Evolutionary conservation across 2,797 vertebrate genomes (phyloP), one percentile per base, ranked within the genome.

Genomic region (Onychomys torridus): DNA sequence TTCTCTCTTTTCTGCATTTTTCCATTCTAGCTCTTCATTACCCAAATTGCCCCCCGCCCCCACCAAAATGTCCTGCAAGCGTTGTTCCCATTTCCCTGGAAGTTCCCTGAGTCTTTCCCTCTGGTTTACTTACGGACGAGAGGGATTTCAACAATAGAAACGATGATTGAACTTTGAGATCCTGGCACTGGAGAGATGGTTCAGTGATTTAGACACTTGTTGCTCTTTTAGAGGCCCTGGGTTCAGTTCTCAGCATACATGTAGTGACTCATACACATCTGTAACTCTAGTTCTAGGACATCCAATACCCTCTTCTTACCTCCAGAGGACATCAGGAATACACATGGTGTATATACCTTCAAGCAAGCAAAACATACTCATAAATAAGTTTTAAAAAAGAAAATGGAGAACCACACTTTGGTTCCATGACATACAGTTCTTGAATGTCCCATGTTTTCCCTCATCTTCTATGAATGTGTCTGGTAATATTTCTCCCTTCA

Each of bases 61-160:
- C 2, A 11, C n/a, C 67, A 43, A 94, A 71, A 75, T 76, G 3
- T 52, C 55, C 55, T 43, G 0, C 19, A 59, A 52, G 93, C 96
- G 95, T 14, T 27, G 75, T 4, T 96, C 37, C 97, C 97, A 92
- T 96, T 83, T 89, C 61, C 10, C 96, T 25, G 83, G 63, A 97
- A 88, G 86, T 81, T 61, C 96, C 89, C 81, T 84, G 88, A 34
- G 49, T 32, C 59, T 97, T 57, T 52, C 95, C 93, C 37, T 65
- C 25, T 6, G 95, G 49, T 87, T 93, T 9, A 57, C 32, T 91
- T 19, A 0, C 40, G 95, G 81, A 73, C 71, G 32, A 59, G 79
- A 1, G 6, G 63, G 34, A 65, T 14, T 84, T 79, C 71, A 61
- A 77, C 61, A 57, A n/a, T 78, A 25, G 14, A 46, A 19, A 25